phyloP scores from a whole-genome alignment of 2,113 vertebrate species.

The Notothenia coriiceps region DNA sequence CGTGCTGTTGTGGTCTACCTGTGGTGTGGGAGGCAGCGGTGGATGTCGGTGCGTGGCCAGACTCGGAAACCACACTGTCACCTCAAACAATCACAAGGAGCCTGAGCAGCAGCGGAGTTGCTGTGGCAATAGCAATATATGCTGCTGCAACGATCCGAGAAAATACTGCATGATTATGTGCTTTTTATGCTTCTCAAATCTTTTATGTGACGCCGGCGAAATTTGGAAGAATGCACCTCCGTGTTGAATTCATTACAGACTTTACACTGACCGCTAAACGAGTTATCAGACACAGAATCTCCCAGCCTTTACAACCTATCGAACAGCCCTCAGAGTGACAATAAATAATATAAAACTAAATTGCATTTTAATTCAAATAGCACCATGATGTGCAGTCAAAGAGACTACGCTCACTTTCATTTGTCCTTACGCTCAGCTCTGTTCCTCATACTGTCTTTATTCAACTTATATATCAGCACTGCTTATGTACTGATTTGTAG shows the following conservation, averaged over 20 bases:
- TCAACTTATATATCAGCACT: not conserved
- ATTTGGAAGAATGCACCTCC: constrained; percentile 39
- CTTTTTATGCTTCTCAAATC: constrained; percentile 27
- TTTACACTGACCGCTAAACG: constrained; percentile 20
- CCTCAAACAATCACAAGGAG: constrained; percentile 56
- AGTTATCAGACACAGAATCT: constrained; percentile 36
- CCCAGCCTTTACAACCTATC: constrained; percentile 14
- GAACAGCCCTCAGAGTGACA: constrained; percentile 7
- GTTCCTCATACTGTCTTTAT: not conserved
- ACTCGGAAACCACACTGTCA: constrained; percentile 57
- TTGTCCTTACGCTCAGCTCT: not conserved
- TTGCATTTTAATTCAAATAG: not conserved
- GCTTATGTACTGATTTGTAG: not conserved
- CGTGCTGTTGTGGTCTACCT: too few species aligned
- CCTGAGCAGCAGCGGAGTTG: constrained; percentile 39
- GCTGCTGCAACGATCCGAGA: constrained; percentile 21
- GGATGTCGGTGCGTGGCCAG: constrained; percentile 35
- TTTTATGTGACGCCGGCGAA: constrained; percentile 52
- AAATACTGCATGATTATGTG: constrained; percentile 37
- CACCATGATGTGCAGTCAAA: not conserved
- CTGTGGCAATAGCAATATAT: constrained; percentile 45
- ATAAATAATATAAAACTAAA: constrained; percentile 12
- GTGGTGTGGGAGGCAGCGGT: constrained; percentile 24
- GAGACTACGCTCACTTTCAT: not conserved
- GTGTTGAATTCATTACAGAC: constrained; percentile 53